Percentiles rank a stretch among this genome's conserved stretches.
phyloP scores from a whole-genome alignment of 2,888 invertebrate species.

The Zootermopsis nevadensis region DNA sequence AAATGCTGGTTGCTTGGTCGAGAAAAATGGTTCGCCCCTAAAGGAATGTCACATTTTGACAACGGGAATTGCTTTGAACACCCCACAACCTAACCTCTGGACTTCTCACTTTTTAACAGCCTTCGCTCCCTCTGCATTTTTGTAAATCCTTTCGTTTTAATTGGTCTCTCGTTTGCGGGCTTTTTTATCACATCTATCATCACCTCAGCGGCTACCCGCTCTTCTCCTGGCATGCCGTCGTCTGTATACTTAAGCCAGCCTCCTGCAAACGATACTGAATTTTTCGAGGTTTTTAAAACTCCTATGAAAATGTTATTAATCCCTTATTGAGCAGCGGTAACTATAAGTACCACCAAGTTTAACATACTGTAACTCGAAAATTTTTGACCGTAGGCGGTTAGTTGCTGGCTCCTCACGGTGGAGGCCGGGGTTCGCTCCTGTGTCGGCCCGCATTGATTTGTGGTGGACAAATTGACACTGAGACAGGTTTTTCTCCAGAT shows the following conservation, averaged over 20 bases:
- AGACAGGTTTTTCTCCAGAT: too few species aligned
- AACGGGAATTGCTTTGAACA: constrained; percentile 26
- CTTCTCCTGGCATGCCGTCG: background rate
- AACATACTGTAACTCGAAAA: too few species aligned
- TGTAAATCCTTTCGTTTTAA: constrained; percentile 35
- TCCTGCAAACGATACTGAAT: constrained; percentile 3
- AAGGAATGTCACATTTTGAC: constrained; percentile 31
- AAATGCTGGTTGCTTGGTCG: background rate
- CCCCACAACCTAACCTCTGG: constrained; percentile 26
- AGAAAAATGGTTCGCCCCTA: background rate
- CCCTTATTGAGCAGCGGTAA: too few species aligned
- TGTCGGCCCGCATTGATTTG: too few species aligned
- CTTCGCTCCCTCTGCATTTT: background rate
- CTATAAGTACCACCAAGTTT: too few species aligned
- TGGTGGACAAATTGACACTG: too few species aligned
- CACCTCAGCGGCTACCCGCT: background rate
- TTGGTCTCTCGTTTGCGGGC: constrained; percentile 28
- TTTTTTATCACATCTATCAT: constrained; percentile 41
- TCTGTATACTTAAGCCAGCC: constrained; percentile 11
- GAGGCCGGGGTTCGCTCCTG: too few species aligned
- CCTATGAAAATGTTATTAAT: too few species aligned
- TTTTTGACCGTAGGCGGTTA: too few species aligned
- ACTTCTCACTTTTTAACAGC: constrained; percentile 41
- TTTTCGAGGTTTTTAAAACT: background rate
- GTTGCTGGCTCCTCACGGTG: too few species aligned